Conservation (phyloP, 2,797 vertebrate species). For the Pelochelys cantorii region DNA sequence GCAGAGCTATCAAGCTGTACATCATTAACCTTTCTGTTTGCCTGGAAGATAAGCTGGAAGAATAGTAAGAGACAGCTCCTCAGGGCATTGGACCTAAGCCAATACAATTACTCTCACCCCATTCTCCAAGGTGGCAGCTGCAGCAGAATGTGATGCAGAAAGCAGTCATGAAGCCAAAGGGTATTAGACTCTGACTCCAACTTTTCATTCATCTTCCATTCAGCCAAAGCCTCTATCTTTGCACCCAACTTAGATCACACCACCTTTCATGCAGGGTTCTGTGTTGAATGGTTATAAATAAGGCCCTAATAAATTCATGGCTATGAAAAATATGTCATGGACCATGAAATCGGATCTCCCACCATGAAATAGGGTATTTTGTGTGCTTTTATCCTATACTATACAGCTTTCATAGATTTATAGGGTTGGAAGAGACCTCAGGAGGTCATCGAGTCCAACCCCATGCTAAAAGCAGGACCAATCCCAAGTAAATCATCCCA, state of each 20-base stretch:
- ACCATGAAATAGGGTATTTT: no score
- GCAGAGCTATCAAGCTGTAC: constrained; percentile 64
- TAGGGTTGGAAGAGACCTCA: no score
- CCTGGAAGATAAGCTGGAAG: constrained; percentile 58
- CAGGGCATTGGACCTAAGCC: constrained; percentile 56
- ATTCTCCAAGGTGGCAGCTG: constrained; percentile 65
- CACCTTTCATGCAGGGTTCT: background rate
- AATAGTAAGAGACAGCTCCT: constrained; percentile 56
- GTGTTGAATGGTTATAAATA: background rate
- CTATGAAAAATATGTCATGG: no score
- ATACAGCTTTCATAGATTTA: no score
- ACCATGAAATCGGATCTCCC: no score
- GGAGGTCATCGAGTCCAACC: no score
- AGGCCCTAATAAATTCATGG: no score
- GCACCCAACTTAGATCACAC: background rate
- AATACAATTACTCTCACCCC: constrained; percentile 67
- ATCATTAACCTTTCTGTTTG: constrained; percentile 75
- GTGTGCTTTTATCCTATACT: no score
- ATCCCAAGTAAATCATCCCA: no score
- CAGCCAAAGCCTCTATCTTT: constrained; percentile 17
- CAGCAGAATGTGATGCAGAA: constrained; percentile 50
- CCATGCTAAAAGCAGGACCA: no score
- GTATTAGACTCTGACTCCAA: constrained; percentile 41
- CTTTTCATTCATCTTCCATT: constrained; percentile 28
- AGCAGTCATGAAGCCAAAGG: constrained; percentile 32